Evolutionary conservation across 2,797 vertebrate genomes (phyloP).

Genomic region (Sus cebifrons): DNA sequence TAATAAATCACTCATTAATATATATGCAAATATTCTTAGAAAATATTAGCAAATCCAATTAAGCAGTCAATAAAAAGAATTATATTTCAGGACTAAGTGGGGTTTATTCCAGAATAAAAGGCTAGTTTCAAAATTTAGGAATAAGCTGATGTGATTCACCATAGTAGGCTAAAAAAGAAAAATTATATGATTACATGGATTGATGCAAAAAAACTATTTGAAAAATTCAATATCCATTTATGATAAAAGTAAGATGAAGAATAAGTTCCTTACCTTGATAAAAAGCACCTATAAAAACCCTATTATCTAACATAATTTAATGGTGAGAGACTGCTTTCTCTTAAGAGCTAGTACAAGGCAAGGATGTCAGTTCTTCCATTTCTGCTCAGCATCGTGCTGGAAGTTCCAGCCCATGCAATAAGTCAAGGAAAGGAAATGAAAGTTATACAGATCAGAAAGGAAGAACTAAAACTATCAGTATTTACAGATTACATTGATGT

Average conservation of each 20-base stretch:
- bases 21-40: neutral
- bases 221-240: slow-evolving; percentile 45
- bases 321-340: neutral
- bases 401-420: neutral
- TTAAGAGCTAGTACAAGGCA: neutral
- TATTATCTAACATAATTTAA: neutral
- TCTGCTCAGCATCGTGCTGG: neutral
- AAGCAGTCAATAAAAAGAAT: slow-evolving; percentile 14
- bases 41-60: slow-evolving; percentile 34
- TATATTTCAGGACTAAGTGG: neutral
- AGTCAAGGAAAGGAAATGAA: neutral
- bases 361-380: neutral
- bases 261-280: neutral
- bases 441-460: neutral
- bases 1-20: neutral
- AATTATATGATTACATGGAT: neutral
- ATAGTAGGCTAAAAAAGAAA: neutral
- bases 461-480: slow-evolving; percentile 6
- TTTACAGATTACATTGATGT: neutral
- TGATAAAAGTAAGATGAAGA: neutral
- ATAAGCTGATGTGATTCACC: neutral
- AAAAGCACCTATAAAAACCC: neutral
- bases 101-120: slow-evolving; percentile 30
- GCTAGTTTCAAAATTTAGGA: slow-evolving; percentile 7
- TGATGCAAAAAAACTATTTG: slow-evolving; percentile 9